A percentile compares a stretch with the other conserved stretches of the same genome.
Conservation (phyloP, 2,113 vertebrate genomes). For the Ginglymostoma cirratum region DNA sequence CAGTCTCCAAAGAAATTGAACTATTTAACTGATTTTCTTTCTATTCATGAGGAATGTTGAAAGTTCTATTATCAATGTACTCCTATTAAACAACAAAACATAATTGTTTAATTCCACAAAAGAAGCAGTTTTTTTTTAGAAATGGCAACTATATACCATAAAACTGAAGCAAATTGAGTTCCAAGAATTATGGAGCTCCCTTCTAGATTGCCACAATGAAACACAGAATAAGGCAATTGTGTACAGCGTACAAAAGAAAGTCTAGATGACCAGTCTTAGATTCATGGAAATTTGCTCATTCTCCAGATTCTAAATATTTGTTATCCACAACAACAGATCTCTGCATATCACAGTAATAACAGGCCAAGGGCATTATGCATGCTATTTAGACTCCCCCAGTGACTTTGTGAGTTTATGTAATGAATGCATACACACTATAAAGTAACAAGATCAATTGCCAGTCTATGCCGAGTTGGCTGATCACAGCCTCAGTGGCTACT, state of each 20-base stretch:
- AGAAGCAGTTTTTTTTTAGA: neutral
- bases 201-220: neutral
- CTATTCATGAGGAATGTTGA: neutral
- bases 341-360: neutral
- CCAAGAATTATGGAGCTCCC: neutral
- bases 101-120: neutral
- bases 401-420: neutral
- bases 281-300: slow-evolving; percentile 26
- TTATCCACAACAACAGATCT: slow-evolving; percentile 30
- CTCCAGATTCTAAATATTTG: slow-evolving; percentile 25
- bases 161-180: neutral
- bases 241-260: neutral
- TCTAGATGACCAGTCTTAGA: neutral
- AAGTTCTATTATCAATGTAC: neutral
- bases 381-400: neutral
- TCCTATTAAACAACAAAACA: neutral
- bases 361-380: slow-evolving; percentile 25
- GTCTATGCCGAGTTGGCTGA: neutral
- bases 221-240: neutral
- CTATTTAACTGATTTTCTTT: neutral
- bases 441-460: neutral
- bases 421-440: neutral
- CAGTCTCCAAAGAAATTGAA: neutral
- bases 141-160: neutral
- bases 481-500: neutral